Base-by-base conservation (phyloP, 1,140 invertebrate genomes). In the Cotesia vestalis region DNA sequence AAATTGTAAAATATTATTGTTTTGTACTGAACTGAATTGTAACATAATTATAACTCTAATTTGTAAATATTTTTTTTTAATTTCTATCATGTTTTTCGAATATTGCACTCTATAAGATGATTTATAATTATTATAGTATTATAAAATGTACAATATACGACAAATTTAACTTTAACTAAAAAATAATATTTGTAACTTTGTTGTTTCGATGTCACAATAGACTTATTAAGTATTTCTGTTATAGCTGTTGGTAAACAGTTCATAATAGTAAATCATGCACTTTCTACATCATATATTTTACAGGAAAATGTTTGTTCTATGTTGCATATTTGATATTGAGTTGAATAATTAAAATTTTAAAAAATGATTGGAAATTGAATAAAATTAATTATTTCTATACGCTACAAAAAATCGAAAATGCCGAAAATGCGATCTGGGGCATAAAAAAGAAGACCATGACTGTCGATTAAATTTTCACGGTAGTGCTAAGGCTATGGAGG, bases 401-500 rank as follows among this genome's bases (percentile, higher is more conserved):
- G n/a, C 55, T 3, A 59, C 55, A 17, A 59, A 20, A 59, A 59
- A 59, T 20, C 55, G 55, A 8, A 59, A 59, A 20, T 59, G 55
- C 14, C 12, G 14, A 20, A 59, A 59, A 59, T 59, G 55, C 14
- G 55, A 59, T 59, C 55, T 59, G n/a, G 73, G 69, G n/a, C 68
- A 66, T 14, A 57, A 63, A 35, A 66, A 53, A 71, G 60, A 71
- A 27, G 55, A 71, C 4, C 73, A 74, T 57, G 69, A 74, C 40
- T 74, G 69, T 52, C 73, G 73, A 4, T 57, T 74, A 35, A 74
- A 72, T 63, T 71, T 71, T 38, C 40, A 72, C 4, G 73, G 73
- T 12, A 74, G 69, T 52, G 73, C 69, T 34, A 74, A 74, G 38
- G 69, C 69, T 34, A 74, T 74, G 73, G 69, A 74, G 36, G 52